Conservation (phyloP, 35 echinoderm and acorn worm genomes). For the Ophioderma brevispina region DNA sequence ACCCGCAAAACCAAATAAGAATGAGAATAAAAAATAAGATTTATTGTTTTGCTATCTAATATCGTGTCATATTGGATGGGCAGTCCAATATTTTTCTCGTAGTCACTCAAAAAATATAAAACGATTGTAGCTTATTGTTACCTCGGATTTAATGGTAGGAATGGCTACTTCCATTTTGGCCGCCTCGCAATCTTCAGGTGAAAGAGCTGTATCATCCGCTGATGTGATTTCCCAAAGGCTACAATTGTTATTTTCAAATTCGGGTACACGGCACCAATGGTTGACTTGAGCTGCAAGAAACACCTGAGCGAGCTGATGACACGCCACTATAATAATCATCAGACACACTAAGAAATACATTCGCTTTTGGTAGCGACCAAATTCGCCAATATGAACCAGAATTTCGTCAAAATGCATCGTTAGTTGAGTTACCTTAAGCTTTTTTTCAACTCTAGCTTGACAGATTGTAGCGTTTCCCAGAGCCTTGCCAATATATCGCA, state of each 20-base stretch:
- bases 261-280: slow-evolving; percentile 36
- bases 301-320: slow-evolving; percentile 33
- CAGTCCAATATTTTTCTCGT: too few relatives aligned
- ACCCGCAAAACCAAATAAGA: too few relatives aligned
- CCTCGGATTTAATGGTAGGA: too few relatives aligned
- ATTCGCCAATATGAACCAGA: slow-evolving; percentile 23
- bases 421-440: too few relatives aligned
- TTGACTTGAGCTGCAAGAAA: slow-evolving; percentile 32
- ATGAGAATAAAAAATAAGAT: too few relatives aligned
- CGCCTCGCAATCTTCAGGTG: background rate
- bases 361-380: slow-evolving; percentile 43
- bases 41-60: too few relatives aligned
- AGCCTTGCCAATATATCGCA: too few relatives aligned
- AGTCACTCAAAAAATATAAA: too few relatives aligned
- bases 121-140: too few relatives aligned
- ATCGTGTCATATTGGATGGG: too few relatives aligned
- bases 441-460: too few relatives aligned
- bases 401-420: slow-evolving; percentile 43
- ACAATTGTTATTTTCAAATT: slow-evolving; percentile 5
- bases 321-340: slow-evolving; percentile 13
- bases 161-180: background rate
- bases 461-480: too few relatives aligned
- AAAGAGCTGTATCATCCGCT: background rate
- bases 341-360: slow-evolving; percentile 33
- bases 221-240: background rate